phyloP scores from a whole-genome alignment of 2,888 invertebrate species.

The Saturnia japonica region DNA sequence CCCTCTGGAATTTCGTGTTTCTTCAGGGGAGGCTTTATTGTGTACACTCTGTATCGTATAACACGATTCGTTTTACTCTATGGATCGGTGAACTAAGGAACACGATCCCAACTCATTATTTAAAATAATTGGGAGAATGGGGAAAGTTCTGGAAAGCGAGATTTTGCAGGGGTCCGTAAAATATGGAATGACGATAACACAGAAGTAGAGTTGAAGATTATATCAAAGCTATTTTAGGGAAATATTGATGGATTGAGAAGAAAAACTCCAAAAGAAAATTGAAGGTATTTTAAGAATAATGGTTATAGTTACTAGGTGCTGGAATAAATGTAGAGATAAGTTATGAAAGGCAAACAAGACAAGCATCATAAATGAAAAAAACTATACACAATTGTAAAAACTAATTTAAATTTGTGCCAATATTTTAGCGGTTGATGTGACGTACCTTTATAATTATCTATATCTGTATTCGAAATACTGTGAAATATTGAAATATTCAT shows the following conservation, averaged over 20 bases:
- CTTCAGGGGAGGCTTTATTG: background rate
- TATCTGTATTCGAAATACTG: too few species aligned
- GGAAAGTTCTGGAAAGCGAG: slow-evolving; percentile 45
- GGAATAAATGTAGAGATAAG: too few species aligned
- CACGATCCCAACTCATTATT: slow-evolving; percentile 66
- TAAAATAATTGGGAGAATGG: slow-evolving; percentile 68
- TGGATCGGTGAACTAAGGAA: slow-evolving; percentile 36
- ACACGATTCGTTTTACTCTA: background rate
- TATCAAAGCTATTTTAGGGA: background rate
- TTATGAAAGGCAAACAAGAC: too few species aligned
- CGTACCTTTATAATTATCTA: too few species aligned
- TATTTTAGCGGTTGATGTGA: too few species aligned
- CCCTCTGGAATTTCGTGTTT: background rate
- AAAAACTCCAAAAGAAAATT: too few species aligned
- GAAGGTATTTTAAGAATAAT: too few species aligned
- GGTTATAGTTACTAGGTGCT: too few species aligned
- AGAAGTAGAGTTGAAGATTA: background rate
- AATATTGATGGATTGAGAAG: background rate
- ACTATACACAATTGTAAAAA: too few species aligned
- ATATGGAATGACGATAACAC: background rate
- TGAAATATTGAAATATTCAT: too few species aligned
- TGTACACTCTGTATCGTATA: background rate
- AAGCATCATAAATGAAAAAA: too few species aligned
- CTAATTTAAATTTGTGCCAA: too few species aligned
- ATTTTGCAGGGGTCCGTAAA: slow-evolving; percentile 32